Evolutionary conservation across 2,797 vertebrate species (phyloP).

Genomic region (Spea hammondii): DNA sequence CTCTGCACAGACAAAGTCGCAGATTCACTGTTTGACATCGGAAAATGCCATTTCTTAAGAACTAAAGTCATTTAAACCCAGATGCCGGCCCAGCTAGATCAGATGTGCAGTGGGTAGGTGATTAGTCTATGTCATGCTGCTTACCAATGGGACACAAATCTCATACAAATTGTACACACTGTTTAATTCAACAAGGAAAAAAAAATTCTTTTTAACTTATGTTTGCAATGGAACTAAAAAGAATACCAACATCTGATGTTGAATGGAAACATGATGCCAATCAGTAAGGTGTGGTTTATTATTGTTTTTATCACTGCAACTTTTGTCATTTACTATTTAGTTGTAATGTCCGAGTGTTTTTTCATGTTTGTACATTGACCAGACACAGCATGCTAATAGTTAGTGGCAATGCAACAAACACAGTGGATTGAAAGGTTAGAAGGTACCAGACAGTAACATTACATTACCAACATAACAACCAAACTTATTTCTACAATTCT

Average conservation of each 20-base stretch:
- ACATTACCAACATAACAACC: too few species aligned
- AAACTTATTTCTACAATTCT: too few species aligned
- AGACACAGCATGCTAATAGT: too few species aligned
- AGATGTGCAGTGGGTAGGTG: conserved; percentile 40
- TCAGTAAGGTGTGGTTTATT: neutral
- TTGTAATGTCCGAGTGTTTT: too few species aligned
- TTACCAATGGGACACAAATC: conserved; percentile 37
- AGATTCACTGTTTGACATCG: conserved; percentile 44
- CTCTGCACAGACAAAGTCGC: conserved; percentile 43
- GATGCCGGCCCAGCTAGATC: conserved; percentile 51
- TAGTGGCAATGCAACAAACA: too few species aligned
- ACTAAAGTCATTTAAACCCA: conserved; percentile 45
- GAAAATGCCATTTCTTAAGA: conserved; percentile 44
- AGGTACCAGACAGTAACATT: too few species aligned
- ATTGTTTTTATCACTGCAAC: too few species aligned
- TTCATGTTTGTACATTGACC: too few species aligned
- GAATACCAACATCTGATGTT: too few species aligned
- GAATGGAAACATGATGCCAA: neutral
- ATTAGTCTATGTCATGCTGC: conserved; percentile 48
- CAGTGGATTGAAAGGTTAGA: too few species aligned
- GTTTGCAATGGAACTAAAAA: too few species aligned
- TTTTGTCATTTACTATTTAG: too few species aligned
- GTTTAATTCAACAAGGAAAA: neutral
- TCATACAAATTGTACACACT: conserved; percentile 24
- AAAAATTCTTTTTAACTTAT: neutral